These are phyloP conservation scores for Takifugu rubripes DNA, from an alignment of 2,797 vertebrate genomes.

Conservation along the genomic window DNA sequence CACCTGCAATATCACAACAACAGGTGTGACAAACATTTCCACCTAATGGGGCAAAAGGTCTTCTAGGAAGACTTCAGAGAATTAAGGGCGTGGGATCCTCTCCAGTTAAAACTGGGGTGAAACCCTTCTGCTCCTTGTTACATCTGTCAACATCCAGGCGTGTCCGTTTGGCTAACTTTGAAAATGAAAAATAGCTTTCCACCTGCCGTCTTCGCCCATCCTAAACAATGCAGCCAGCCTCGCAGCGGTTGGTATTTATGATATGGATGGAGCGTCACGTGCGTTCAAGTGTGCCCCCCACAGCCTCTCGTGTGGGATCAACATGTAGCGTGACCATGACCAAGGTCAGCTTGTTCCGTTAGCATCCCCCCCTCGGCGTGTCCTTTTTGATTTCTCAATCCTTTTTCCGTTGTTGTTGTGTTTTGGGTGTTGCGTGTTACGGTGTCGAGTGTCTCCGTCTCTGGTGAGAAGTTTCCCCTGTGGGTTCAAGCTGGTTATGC, in stretches of 20 bases:
- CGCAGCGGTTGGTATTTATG: constrained; percentile 47
- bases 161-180: too few relatives aligned
- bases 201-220: too few relatives aligned
- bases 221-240: constrained; percentile 24
- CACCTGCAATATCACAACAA: not conserved
- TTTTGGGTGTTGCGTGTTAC: constrained; percentile 27
- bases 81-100: too few relatives aligned
- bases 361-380: constrained; percentile 3
- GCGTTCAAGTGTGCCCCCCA: constrained; percentile 15
- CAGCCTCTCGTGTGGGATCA: constrained; percentile 37
- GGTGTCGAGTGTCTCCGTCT: constrained; percentile 51
- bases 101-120: too few relatives aligned
- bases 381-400: constrained; percentile 61
- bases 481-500: constrained; percentile 38
- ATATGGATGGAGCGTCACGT: constrained; percentile 34
- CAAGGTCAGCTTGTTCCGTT: constrained; percentile 40
- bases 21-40: not conserved
- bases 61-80: not conserved
- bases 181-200: too few relatives aligned
- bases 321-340: constrained; percentile 24
- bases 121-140: too few relatives aligned
- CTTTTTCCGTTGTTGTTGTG: constrained; percentile 41
- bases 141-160: too few relatives aligned
- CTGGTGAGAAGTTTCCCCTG: constrained; percentile 27
- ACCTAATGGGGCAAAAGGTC: not conserved